Evolutionary conservation across 2,113 vertebrate genomes (phyloP).

Genomic region (Daboia siamensis): DNA sequence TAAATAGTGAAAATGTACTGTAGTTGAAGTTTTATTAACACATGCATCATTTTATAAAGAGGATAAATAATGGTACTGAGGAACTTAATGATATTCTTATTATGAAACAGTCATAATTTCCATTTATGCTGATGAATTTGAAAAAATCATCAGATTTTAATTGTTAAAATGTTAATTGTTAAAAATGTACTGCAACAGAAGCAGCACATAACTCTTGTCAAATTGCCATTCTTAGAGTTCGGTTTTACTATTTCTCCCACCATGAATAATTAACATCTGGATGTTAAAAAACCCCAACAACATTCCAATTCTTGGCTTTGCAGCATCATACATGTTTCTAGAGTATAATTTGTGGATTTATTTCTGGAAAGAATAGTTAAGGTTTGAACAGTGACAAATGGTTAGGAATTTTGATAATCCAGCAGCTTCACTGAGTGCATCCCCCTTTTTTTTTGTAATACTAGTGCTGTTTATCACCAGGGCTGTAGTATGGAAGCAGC

Average conservation of each 20-base stretch:
- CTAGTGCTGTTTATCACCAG: background rate
- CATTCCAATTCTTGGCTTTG: background rate
- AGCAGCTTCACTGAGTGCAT: background rate
- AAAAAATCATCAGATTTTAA: background rate
- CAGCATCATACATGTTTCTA: background rate
- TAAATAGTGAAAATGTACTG: background rate
- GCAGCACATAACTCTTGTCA: background rate
- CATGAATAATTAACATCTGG: conserved; percentile 26
- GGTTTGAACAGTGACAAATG: background rate
- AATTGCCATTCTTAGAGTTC: background rate
- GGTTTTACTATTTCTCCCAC: conserved; percentile 12
- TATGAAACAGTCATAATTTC: background rate
- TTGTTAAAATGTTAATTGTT: conserved; percentile 13
- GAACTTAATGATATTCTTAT: background rate
- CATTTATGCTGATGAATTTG: background rate
- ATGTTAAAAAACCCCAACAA: conserved; percentile 14
- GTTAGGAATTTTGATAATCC: background rate
- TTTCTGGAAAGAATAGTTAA: background rate
- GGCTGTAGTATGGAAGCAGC: background rate
- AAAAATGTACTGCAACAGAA: background rate
- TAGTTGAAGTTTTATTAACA: background rate
- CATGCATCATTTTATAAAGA: background rate
- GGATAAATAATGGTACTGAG: background rate
- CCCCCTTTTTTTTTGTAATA: background rate
- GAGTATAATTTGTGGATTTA: background rate